Conservation (phyloP, 2,113 vertebrate species). For the Brachyistius frenatus region DNA sequence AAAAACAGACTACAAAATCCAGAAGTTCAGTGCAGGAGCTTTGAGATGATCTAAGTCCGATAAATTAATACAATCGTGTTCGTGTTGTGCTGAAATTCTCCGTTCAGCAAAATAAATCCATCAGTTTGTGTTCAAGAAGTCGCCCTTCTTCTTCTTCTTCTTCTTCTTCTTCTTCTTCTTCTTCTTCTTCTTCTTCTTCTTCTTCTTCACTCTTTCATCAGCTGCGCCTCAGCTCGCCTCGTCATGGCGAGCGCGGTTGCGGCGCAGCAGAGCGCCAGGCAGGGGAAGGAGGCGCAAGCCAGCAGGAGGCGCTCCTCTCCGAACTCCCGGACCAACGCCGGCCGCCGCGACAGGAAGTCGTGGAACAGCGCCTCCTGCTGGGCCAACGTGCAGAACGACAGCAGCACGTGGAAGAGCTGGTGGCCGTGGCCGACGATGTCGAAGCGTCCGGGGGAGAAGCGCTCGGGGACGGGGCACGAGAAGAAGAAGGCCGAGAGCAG, state of each 20-base stretch:
- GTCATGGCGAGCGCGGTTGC: conserved; percentile 82
- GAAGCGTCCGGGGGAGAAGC: conserved; percentile 86
- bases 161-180: conserved; percentile 49
- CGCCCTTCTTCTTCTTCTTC: not conserved
- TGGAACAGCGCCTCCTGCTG: conserved; percentile 90
- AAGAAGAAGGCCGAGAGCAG: conserved; percentile 89
- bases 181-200: conserved; percentile 74
- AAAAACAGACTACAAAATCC: no score
- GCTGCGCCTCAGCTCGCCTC: conserved; percentile 73
- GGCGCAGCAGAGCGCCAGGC: conserved; percentile 82
- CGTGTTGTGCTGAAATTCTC: no score
- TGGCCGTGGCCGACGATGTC: conserved; percentile 89
- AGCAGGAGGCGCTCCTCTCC: conserved; percentile 80
- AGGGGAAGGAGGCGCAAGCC: conserved; percentile 85
- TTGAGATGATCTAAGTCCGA: no score
- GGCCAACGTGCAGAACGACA: conserved; percentile 87
- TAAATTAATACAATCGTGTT: no score
- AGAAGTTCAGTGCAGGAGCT: no score
- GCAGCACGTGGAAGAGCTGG: conserved; percentile 90
- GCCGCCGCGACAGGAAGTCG: conserved; percentile 87
- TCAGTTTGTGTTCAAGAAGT: no score
- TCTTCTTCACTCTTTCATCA: conserved; percentile 77
- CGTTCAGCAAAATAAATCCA: no score
- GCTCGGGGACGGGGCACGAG: conserved; percentile 89
- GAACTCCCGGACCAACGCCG: conserved; percentile 82